Percentiles rank a stretch among this genome's conserved stretches.
These are phyloP conservation scores for Tympanoctomys barrerae DNA, from an alignment of 2,797 vertebrate species.

Conservation along the genomic window DNA sequence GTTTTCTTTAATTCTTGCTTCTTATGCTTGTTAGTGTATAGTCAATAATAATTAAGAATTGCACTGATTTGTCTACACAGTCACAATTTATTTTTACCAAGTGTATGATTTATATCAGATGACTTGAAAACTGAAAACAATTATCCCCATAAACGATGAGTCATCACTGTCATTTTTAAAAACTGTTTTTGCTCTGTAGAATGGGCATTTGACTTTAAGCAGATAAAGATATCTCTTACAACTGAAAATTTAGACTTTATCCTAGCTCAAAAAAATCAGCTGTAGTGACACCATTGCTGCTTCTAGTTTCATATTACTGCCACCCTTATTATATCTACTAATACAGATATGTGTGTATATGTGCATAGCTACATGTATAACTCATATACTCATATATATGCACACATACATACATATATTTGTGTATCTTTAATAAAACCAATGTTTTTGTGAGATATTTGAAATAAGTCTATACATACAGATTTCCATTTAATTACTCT, in stretches of 20 bases:
- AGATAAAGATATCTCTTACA: not conserved
- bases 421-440: not conserved
- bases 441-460: not conserved
- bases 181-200: not conserved
- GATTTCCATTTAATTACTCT: not conserved
- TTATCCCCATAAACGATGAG: not conserved
- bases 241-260: not conserved
- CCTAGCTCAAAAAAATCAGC: not conserved
- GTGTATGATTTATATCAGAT: not conserved
- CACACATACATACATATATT: not conserved
- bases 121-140: not conserved
- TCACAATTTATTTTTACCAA: not conserved
- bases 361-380: not conserved
- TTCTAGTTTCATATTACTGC: not conserved
- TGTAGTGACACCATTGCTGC: not conserved
- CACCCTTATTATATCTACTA: not conserved
- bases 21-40: not conserved
- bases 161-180: not conserved
- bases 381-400: not conserved
- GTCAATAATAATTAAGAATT: not conserved
- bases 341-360: not conserved
- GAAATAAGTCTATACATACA: not conserved
- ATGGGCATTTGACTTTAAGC: not conserved
- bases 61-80: not conserved
- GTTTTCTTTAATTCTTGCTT: constrained; percentile 17